Percentiles rank a stretch among this genome's conserved stretches.
Evolutionary conservation across 2,113 vertebrate species (phyloP).

Genomic region (Tupaia tana): DNA sequence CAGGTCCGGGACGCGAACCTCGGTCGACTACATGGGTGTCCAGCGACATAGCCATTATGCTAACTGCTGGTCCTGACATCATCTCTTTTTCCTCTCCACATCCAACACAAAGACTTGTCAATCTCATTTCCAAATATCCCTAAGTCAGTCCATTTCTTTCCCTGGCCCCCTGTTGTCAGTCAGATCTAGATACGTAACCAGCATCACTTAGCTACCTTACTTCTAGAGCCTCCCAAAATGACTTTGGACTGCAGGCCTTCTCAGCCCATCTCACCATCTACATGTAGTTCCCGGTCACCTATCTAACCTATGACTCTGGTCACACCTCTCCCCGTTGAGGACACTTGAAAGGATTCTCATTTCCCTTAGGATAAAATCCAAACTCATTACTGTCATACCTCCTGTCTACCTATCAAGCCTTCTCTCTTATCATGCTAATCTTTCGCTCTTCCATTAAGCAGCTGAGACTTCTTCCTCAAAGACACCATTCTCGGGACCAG

Average conservation of each 20-base stretch:
- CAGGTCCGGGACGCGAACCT: no score
- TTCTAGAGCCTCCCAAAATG: not conserved
- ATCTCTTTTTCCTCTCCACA: not conserved
- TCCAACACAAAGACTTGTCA: not conserved
- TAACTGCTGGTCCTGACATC: no score
- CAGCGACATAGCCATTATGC: no score
- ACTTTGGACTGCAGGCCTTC: not conserved
- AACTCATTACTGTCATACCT: not conserved
- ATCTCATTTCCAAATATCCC: not conserved
- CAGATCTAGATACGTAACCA: not conserved
- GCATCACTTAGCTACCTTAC: not conserved
- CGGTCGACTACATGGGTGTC: no score
- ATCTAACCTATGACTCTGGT: not conserved
- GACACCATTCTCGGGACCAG: not conserved
- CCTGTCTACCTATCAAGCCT: not conserved
- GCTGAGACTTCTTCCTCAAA: not conserved
- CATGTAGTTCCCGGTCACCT: not conserved
- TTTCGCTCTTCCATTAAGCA: not conserved
- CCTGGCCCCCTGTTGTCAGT: not conserved
- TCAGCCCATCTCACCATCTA: not conserved
- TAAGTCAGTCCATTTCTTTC: not conserved
- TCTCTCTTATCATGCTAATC: not conserved
- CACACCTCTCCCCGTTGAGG: not conserved
- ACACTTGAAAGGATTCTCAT: not conserved
- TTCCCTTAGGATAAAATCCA: slow-evolving; percentile 4